Evolutionary conservation across 1,140 invertebrate genomes (phyloP), one percentile per base, ranked within the genome.

Genomic region (Trialeurodes vaporariorum): DNA sequence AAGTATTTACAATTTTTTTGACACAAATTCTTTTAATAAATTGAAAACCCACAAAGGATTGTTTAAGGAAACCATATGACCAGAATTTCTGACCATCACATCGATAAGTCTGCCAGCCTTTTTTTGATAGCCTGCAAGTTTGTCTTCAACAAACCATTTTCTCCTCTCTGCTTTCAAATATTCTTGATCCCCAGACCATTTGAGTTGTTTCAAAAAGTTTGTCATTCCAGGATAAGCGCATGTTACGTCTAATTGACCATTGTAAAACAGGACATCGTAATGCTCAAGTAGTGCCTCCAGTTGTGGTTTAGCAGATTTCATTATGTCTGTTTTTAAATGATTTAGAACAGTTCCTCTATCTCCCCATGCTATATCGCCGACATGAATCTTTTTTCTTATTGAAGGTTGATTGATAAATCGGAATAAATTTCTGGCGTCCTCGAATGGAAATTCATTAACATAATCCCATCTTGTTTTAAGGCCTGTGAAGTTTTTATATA

Each of bases 241-340:
- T 72, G 93, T 92, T n/a, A 94, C 87, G 74, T 94, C 92, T 49
- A 94, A 74, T 73, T 93, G 90, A 0, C 92, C 92, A 74, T 86
- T 92, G 75, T 93, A 94, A 63, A 90, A 81, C 5, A 90, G 78
- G 2, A 88, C 83, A 75, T 83, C 83, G 72, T 91, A 92, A 67
- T 9, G 5, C 17, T 49, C 34, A 80, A 84, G 68, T 0, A 96
- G 76, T 66, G 87, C 85, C 9, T 83, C 79, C 61, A 96, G 79
- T 83, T 86, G 87, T 1, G 85, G 85, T 59, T 89, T 87, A 24
- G 92, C 84, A 0, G 88, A 91, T 72, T 92, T 83, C 86, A 94
- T 91, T 0, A 96, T 81, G 80, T 97, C 94, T 25, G 80, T 75
- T 63, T 86, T 83, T 9, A 49, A 9, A 17, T 17, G 34, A 5